Conservation (phyloP, 2,113 vertebrate genomes). For the Coracopsis vasa region DNA sequence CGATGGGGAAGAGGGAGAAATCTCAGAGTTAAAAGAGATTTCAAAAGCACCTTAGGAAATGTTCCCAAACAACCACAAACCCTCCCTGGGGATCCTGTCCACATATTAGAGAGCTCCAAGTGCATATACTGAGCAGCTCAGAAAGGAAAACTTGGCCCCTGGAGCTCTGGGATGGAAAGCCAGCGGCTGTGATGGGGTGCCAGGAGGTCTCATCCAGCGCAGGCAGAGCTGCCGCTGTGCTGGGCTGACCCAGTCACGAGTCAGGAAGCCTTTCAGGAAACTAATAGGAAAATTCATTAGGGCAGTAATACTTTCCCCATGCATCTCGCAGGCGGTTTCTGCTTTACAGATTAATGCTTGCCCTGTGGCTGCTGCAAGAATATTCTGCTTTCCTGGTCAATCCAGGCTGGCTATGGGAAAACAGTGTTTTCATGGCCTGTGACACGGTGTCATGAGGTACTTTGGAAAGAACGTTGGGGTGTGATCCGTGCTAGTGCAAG, state of each 20-base stretch:
- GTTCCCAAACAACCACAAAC: constrained; percentile 27
- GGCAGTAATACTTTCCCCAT: neutral
- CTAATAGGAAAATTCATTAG: neutral
- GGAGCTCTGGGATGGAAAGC: neutral
- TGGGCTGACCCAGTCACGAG: neutral
- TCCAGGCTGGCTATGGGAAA: neutral
- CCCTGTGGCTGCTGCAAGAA: neutral
- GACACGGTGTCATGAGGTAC: too few relatives aligned
- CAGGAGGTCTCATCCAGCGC: neutral
- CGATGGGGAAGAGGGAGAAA: neutral
- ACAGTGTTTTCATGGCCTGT: neutral
- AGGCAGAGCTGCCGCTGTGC: neutral
- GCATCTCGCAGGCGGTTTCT: neutral
- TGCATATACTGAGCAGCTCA: neutral
- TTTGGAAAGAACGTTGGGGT: neutral
- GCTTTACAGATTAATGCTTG: neutral
- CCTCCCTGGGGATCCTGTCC: neutral
- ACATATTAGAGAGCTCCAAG: neutral
- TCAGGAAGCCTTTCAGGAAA: constrained; percentile 8
- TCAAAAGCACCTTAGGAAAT: constrained; percentile 53
- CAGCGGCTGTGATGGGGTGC: neutral
- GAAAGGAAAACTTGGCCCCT: neutral
- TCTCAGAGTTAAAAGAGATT: constrained; percentile 4
- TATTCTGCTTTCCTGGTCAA: neutral
- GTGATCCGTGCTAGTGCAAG: neutral